A percentile compares a stretch with the other conserved stretches of the same genome.
phyloP scores from a whole-genome alignment of 1,140 invertebrate genomes.

The Phenacoccus solenopsis region DNA sequence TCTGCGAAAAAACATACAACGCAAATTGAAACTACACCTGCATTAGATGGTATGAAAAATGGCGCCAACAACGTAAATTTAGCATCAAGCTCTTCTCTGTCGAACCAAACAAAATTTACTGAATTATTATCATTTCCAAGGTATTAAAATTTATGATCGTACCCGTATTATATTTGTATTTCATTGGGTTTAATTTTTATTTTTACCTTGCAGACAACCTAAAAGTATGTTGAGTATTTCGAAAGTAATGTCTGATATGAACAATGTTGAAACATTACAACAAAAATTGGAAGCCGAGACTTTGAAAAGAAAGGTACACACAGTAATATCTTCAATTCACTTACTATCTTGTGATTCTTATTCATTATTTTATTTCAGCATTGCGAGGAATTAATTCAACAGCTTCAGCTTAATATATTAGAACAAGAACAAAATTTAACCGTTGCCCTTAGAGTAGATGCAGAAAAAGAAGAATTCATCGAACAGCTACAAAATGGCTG shows the following conservation, averaged over 20 bases:
- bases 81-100: background rate
- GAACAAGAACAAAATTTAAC: constrained; percentile 64
- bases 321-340: background rate
- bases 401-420: constrained; percentile 52
- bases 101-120: background rate
- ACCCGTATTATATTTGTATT: background rate
- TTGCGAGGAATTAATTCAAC: constrained; percentile 59
- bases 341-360: background rate
- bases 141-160: background rate
- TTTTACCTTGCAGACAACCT: background rate
- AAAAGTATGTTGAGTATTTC: background rate
- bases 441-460: constrained; percentile 59
- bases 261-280: background rate
- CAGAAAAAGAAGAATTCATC: constrained; percentile 55
- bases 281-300: constrained; percentile 7
- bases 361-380: constrained; percentile 43
- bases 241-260: background rate
- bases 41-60: background rate
- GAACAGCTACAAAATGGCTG: constrained; percentile 44
- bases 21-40: background rate
- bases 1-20: background rate
- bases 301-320: constrained; percentile 1
- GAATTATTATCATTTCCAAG: background rate
- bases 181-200: background rate
- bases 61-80: background rate